phyloP scores from a whole-genome alignment of 2,888 invertebrate genomes.

The Calameuta idolon region DNA sequence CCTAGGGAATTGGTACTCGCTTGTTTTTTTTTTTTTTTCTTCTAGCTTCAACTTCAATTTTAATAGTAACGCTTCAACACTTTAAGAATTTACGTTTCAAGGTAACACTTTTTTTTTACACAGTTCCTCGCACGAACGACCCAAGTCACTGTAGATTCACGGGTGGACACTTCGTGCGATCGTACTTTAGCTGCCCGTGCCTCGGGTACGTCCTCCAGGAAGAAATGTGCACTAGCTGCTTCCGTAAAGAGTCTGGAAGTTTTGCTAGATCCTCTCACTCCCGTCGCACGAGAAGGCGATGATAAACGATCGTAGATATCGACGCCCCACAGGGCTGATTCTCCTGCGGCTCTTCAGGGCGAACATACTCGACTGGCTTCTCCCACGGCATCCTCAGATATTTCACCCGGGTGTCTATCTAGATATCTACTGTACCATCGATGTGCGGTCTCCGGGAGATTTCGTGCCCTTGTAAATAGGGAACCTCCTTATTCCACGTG shows the following conservation, averaged over 20 bases:
- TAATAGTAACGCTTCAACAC: rapidly evolving
- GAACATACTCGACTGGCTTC: neutral
- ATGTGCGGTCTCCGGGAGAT: neutral
- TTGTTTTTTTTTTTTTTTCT: neutral
- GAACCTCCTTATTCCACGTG: neutral
- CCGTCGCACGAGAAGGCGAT: neutral
- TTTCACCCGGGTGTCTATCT: neutral
- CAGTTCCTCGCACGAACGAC: neutral
- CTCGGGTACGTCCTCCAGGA: neutral
- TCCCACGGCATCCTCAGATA: neutral
- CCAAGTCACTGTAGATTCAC: neutral
- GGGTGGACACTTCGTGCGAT: neutral
- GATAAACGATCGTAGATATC: neutral
- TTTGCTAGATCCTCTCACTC: neutral
- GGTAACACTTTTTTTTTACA: neutral
- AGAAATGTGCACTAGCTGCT: neutral
- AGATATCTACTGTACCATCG: neutral
- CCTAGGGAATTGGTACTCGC: neutral
- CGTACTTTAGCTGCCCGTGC: neutral
- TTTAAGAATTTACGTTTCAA: neutral
- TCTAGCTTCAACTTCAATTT: neutral
- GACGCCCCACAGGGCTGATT: neutral
- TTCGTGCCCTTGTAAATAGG: neutral
- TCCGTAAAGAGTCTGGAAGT: neutral
- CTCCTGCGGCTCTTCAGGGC: neutral